Evolutionary conservation across 2,113 vertebrate genomes (phyloP).

Genomic region (Himantopus leucocephalus): DNA sequence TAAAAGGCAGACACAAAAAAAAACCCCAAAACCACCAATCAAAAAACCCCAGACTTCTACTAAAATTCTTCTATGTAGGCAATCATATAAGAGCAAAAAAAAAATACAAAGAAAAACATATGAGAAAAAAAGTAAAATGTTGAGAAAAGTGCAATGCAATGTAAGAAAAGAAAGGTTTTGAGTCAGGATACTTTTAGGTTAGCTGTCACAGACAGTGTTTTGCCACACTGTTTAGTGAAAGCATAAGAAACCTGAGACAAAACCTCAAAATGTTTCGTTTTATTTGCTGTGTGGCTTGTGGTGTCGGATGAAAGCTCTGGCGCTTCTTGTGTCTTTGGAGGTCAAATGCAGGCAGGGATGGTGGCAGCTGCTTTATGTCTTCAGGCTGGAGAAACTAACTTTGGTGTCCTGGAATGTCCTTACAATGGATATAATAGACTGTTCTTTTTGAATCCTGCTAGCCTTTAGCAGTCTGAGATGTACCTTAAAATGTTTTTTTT

Average conservation of each 20-base stretch:
- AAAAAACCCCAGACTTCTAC: not conserved
- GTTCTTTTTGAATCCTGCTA: not conserved
- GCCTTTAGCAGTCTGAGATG: not conserved
- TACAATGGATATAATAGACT: not conserved
- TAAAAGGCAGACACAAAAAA: not conserved
- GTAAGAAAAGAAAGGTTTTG: not conserved
- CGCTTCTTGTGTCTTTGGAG: not conserved
- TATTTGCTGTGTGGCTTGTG: slow-evolving; percentile 9
- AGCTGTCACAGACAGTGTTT: not conserved
- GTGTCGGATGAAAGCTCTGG: slow-evolving; percentile 13
- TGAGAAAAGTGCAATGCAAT: not conserved
- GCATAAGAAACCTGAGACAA: slow-evolving; percentile 22
- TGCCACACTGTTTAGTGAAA: not conserved
- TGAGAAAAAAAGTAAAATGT: not conserved
- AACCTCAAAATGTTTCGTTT: slow-evolving; percentile 27
- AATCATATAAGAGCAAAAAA: not conserved
- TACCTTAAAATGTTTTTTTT: not conserved
- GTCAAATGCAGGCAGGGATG: not conserved
- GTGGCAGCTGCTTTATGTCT: not conserved
- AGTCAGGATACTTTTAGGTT: slow-evolving; percentile 16
- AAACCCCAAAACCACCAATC: not conserved
- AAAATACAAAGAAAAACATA: not conserved
- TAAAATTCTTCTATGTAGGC: not conserved
- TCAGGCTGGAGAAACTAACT: not conserved
- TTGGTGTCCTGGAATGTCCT: not conserved